A percentile compares a stretch with the other conserved stretches of the same genome.
Evolutionary conservation across 2,888 invertebrate species (phyloP).

Genomic region (Amorpha juglandis): DNA sequence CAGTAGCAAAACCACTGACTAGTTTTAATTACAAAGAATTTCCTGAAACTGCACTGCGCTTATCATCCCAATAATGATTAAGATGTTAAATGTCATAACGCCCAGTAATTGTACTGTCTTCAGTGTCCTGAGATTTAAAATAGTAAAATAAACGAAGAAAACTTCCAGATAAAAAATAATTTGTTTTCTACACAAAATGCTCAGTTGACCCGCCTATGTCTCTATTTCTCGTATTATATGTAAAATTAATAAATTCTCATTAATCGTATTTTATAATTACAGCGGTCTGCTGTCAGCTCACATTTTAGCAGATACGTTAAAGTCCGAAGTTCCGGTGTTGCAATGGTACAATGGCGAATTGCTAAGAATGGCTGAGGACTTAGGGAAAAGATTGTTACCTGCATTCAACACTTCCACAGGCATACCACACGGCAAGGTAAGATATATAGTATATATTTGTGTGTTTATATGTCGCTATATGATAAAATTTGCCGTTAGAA

Average conservation of each 20-base stretch:
- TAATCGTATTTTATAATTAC: conserved; percentile 27
- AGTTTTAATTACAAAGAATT: too few relatives aligned
- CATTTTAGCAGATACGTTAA: conserved; percentile 92
- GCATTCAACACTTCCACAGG: conserved; percentile 99
- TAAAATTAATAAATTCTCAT: background rate
- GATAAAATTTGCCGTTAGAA: too few relatives aligned
- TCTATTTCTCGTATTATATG: background rate
- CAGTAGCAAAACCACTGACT: too few relatives aligned
- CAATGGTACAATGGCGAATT: conserved; percentile 95
- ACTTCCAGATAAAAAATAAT: too few relatives aligned
- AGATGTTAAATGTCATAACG: too few relatives aligned
- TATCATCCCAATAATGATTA: too few relatives aligned
- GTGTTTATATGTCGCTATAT: background rate
- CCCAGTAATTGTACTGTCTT: too few relatives aligned
- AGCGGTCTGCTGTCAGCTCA: conserved; percentile 97
- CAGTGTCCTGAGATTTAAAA: too few relatives aligned
- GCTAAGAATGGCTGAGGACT: conserved; percentile 94
- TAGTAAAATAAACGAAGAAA: too few relatives aligned
- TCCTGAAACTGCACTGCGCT: too few relatives aligned
- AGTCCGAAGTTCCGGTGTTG: conserved; percentile 89
- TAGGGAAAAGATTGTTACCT: conserved; percentile 96
- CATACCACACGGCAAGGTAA: conserved; percentile 97
- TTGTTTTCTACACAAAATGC: too few relatives aligned
- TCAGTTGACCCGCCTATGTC: background rate
- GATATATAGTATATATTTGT: background rate